A percentile compares a stretch with the other conserved stretches of the same genome.
Conservation (phyloP, 2,797 vertebrate species). For the Cuculus canorus region DNA sequence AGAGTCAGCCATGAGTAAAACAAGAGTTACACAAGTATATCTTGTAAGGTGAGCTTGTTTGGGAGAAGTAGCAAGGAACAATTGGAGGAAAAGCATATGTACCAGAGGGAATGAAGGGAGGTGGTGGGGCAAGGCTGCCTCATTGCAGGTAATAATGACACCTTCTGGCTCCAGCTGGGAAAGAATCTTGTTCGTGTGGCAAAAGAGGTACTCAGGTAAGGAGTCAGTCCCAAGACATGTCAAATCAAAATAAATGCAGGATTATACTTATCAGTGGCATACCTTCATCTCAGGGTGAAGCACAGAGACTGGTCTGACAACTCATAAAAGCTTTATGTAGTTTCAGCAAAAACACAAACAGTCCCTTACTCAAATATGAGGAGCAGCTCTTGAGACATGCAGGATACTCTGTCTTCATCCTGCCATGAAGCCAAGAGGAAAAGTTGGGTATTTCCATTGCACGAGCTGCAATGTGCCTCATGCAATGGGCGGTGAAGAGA, state of each 20-base stretch:
- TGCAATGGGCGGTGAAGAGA: not conserved
- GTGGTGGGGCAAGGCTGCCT: not conserved
- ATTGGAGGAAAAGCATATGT: not conserved
- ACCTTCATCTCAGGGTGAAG: not conserved
- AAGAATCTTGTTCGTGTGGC: not conserved
- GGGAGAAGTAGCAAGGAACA: not conserved
- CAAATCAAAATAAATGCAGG: not conserved
- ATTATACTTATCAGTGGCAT: not conserved
- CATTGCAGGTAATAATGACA: not conserved
- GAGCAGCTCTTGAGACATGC: not conserved
- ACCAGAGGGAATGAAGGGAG: not conserved
- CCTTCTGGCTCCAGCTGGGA: not conserved
- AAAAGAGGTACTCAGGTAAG: not conserved
- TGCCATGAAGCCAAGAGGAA: not conserved
- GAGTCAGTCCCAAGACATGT: not conserved
- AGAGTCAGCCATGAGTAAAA: not conserved
- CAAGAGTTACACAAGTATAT: not conserved
- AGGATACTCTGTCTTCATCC: not conserved
- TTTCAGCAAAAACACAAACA: not conserved
- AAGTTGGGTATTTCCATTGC: not conserved
- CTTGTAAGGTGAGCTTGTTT: not conserved
- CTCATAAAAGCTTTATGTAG: not conserved
- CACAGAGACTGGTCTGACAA: not conserved
- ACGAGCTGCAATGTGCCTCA: fast-evolving
- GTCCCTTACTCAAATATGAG: not conserved